Conservation (phyloP, 2,113 vertebrate genomes). For the Forbesichthys papilliferus region DNA sequence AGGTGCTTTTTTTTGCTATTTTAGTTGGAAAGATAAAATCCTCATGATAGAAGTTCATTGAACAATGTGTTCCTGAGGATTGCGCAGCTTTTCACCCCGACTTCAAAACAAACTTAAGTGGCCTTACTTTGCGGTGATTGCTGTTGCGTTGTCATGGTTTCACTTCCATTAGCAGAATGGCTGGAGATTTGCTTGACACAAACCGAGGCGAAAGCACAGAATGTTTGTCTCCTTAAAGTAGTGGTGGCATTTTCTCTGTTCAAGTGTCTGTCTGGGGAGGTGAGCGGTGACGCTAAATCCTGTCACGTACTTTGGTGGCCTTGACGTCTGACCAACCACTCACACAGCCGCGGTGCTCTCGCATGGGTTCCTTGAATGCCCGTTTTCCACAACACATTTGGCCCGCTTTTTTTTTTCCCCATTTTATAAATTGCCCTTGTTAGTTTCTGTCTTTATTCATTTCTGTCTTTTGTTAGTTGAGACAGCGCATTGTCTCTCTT, state of each 20-base stretch:
- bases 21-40: conserved; percentile 11
- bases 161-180: conserved; percentile 70
- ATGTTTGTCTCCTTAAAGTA: conserved; percentile 62
- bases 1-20: conserved; percentile 20
- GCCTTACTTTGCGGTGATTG: conserved; percentile 64
- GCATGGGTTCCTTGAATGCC: conserved; percentile 22
- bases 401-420: conserved; percentile 33
- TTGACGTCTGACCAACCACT: conserved; percentile 44
- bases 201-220: conserved; percentile 65
- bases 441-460: background rate
- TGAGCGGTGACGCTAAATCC: conserved; percentile 46
- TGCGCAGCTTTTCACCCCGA: conserved; percentile 35
- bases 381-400: conserved; percentile 32
- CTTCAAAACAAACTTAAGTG: conserved; percentile 63
- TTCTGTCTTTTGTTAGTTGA: conserved; percentile 12
- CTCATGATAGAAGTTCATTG: conserved; percentile 14
- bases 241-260: conserved; percentile 42
- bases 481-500: background rate
- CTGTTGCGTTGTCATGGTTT: conserved; percentile 66
- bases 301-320: conserved; percentile 53
- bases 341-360: conserved; percentile 17
- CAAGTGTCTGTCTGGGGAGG: conserved; percentile 53
- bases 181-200: conserved; percentile 70
- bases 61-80: conserved; percentile 36
- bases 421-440: conserved; percentile 16